phyloP scores from a whole-genome alignment of 2,797 vertebrate genomes.

The Poeciliopsis presidionis region DNA sequence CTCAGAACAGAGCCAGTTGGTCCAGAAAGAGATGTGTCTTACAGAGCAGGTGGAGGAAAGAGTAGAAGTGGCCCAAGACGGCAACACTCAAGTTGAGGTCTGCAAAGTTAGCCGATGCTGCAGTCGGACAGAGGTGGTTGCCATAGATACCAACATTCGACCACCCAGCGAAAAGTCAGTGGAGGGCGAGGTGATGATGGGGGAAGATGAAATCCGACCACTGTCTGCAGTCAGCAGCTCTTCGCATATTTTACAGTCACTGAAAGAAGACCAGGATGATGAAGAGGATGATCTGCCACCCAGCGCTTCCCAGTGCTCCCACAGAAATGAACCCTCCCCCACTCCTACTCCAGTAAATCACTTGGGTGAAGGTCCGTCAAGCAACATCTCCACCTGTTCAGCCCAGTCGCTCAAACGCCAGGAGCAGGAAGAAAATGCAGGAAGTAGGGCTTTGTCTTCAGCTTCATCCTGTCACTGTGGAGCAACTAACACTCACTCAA shows the following conservation, averaged over 20 bases:
- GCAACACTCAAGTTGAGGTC: conserved; percentile 71
- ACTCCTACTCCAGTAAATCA: conserved; percentile 38
- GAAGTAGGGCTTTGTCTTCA: conserved; percentile 45
- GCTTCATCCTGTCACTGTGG: conserved; percentile 55
- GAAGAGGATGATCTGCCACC: conserved; percentile 73
- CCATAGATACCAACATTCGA: conserved; percentile 45
- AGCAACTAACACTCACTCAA: conserved; percentile 31
- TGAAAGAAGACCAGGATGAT: conserved; percentile 79
- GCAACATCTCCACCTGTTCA: conserved; percentile 34
- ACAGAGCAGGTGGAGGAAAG: conserved; percentile 70
- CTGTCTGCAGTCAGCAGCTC: conserved; percentile 72
- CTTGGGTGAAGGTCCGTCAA: conserved; percentile 41
- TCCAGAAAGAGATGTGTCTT: conserved; percentile 71
- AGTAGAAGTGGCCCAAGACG: conserved; percentile 69
- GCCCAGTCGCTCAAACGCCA: conserved; percentile 23
- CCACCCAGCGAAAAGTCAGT: conserved; percentile 56
- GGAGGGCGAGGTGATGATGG: conserved; percentile 56
- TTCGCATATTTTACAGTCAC: conserved; percentile 70
- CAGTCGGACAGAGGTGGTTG: conserved; percentile 76
- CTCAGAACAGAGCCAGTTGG: conserved; percentile 56
- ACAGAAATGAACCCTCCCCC: conserved; percentile 59
- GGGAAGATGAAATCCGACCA: conserved; percentile 51
- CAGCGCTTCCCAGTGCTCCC: conserved; percentile 76
- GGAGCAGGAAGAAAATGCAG: conserved; percentile 12
- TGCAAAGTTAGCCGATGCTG: conserved; percentile 76